Base-by-base conservation (phyloP, 2,113 vertebrate species). In the Hypocryptadius cinnamomeus region DNA sequence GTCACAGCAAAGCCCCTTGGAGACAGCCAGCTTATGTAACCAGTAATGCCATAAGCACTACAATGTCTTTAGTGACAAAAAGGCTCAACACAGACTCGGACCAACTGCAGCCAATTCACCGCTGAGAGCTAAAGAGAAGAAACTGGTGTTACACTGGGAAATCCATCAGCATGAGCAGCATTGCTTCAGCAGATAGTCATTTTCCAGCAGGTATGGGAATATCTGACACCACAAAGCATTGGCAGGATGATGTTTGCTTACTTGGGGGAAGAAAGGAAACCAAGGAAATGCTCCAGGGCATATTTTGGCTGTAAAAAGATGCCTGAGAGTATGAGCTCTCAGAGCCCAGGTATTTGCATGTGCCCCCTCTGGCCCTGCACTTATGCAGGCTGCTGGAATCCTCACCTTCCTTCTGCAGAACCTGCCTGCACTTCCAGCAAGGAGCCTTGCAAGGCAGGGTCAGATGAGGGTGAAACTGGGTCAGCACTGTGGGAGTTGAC, bases 61-160 rank as follows among this genome's bases (percentile, higher is more conserved):
- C 89, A 86, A 74, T 79, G 85, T 88, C 93, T 91, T 91, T 92
- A 96, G 85, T 61, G 79, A 94, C 85, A 96, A 96, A 96, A 91
- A 89, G 85, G 91, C 89, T 93, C 89, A 89, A 17, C 6, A 4
- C 39, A 63, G 79, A 40, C 91, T 94, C 87, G 87, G 87, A 73
- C 25, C 48, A 53, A 83, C 40, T n/a, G 79, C 79, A 74, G 90
- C 72, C 79, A 88, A 57, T 81, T 94, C 79, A 83, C 44, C 0
- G 1, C 13, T 2, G 47, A 85, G 87, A 89, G 80, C 33, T 74
- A 65, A 33, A 71, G 65, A 76, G 78, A 79, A 88, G 56, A 73
- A 85, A 45, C 20, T 5, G 18, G 28, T 13, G 35, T 42, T 40
- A 79, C 37, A 8, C 4, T 37, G 79, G 59, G 65, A 88, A 84